Conservation (phyloP, 2,888 invertebrate species). For the Esperia sulphurella region DNA sequence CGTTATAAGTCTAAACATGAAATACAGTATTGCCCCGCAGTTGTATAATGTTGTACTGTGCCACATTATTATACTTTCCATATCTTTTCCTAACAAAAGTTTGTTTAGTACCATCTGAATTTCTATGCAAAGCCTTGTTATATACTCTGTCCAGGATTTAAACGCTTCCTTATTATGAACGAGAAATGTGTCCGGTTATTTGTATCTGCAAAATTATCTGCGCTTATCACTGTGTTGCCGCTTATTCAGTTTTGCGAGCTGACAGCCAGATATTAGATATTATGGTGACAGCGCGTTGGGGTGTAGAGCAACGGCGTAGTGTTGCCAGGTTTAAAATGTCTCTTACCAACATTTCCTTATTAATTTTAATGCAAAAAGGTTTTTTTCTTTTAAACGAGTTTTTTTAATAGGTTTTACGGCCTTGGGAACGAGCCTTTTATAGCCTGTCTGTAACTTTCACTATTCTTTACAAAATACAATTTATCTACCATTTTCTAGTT, state of each 20-base stretch:
- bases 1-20: too few species aligned
- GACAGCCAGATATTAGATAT: slow-evolving; percentile 8
- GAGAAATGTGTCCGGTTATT: neutral
- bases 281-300: slow-evolving; percentile 4
- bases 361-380: too few species aligned
- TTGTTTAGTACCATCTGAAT: neutral
- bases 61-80: too few species aligned
- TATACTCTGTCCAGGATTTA: neutral
- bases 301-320: neutral
- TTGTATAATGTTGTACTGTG: too few species aligned
- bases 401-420: too few species aligned
- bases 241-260: slow-evolving; percentile 3
- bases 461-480: too few species aligned
- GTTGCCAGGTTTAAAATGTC: neutral
- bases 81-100: too few species aligned
- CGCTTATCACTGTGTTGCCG: slow-evolving; percentile 3
- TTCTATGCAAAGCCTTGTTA: neutral
- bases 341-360: neutral
- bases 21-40: too few species aligned
- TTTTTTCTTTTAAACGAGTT: too few species aligned
- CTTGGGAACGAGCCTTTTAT: too few species aligned
- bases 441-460: too few species aligned
- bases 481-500: too few species aligned
- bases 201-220: slow-evolving; percentile 6
- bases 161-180: neutral